Evolutionary conservation across 2,113 vertebrate genomes (phyloP).

Genomic region (Scomber japonicus): DNA sequence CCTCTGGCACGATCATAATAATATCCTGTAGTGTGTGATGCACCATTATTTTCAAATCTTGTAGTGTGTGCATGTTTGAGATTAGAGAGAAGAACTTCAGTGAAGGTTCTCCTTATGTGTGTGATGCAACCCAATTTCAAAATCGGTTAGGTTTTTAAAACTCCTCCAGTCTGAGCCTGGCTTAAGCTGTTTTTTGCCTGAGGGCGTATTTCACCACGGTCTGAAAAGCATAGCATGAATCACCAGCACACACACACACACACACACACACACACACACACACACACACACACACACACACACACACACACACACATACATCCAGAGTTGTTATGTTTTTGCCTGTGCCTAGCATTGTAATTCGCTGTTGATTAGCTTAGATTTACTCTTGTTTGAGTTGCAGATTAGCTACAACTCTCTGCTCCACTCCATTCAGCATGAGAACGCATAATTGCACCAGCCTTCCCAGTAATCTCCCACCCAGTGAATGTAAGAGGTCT

Average conservation of each 20-base stretch:
- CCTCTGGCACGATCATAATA: too few relatives aligned
- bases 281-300: too few relatives aligned
- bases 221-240: slow-evolving; percentile 72
- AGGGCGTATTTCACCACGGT: slow-evolving; percentile 65
- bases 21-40: too few relatives aligned
- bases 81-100: too few relatives aligned
- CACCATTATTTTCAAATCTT: too few relatives aligned
- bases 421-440: slow-evolving; percentile 70
- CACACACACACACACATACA: slow-evolving; percentile 49
- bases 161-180: too few relatives aligned
- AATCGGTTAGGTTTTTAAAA: too few relatives aligned
- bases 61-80: too few relatives aligned
- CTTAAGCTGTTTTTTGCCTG: slow-evolving; percentile 59
- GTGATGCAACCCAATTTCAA: too few relatives aligned
- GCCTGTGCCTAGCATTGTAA: slow-evolving; percentile 74
- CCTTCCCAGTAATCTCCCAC: slow-evolving; percentile 73
- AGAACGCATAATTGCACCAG: slow-evolving; percentile 76
- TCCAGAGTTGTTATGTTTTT: slow-evolving; percentile 65
- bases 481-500: slow-evolving; percentile 70
- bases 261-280: slow-evolving; percentile 47
- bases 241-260: slow-evolving; percentile 51
- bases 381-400: slow-evolving; percentile 81
- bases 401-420: slow-evolving; percentile 76
- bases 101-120: too few relatives aligned
- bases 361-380: slow-evolving; percentile 74